Conservation (phyloP, 2,797 vertebrate species). For the Pterois miles region DNA sequence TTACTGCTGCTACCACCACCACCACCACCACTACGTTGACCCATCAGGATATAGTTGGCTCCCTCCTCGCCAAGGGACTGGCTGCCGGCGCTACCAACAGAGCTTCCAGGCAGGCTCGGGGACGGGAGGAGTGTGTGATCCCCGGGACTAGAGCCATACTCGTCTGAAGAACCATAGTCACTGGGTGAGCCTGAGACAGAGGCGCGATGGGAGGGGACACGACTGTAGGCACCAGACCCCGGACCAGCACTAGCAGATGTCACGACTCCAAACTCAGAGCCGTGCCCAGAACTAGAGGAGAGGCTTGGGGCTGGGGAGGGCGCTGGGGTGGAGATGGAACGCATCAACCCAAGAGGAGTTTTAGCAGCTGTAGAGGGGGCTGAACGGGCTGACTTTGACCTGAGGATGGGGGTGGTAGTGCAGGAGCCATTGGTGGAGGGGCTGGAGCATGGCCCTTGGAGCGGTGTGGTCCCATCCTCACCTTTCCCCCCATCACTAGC, state of each 20-base stretch:
- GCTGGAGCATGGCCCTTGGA: conserved; percentile 70
- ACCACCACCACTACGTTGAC: conserved; percentile 57
- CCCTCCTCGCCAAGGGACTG: conserved; percentile 76
- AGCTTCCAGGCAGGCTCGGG: conserved; percentile 71
- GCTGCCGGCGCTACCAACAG: conserved; percentile 69
- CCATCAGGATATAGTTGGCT: conserved; percentile 87
- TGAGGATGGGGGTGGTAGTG: conserved; percentile 81
- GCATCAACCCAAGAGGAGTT: conserved; percentile 79
- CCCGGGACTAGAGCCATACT: conserved; percentile 87
- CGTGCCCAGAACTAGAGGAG: conserved; percentile 78
- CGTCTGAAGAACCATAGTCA: conserved; percentile 88
- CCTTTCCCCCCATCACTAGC: conserved; percentile 80
- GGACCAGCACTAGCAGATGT: conserved; percentile 45
- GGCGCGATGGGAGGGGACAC: conserved; percentile 65
- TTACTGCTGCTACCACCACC: conserved; percentile 28
- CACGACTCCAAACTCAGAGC: conserved; percentile 79
- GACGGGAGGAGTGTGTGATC: conserved; percentile 78
- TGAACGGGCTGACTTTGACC: conserved; percentile 81
- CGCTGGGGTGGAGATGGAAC: conserved; percentile 81
- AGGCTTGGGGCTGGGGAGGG: conserved; percentile 77
- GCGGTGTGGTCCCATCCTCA: conserved; percentile 69
- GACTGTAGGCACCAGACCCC: conserved; percentile 73
- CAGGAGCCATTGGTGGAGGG: conserved; percentile 80
- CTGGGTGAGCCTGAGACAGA: conserved; percentile 84
- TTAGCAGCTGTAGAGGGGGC: conserved; percentile 72